phyloP scores from a whole-genome alignment of 2,113 vertebrate species.

The Hystrix cristata region DNA sequence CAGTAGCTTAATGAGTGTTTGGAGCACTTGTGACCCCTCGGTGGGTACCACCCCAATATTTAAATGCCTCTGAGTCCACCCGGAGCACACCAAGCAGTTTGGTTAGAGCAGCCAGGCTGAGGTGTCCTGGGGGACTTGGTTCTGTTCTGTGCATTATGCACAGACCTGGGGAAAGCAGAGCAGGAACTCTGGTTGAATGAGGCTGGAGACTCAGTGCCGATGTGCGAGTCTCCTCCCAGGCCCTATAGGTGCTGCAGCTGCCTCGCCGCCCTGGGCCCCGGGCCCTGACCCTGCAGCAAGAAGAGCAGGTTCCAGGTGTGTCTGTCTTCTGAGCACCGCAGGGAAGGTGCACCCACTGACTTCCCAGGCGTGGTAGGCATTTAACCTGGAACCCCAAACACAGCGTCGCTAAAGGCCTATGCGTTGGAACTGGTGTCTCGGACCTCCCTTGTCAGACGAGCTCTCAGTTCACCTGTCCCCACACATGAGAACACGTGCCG shows the following conservation, averaged over 20 bases:
- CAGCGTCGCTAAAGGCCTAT: neutral
- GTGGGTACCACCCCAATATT: neutral
- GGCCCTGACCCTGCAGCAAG: neutral
- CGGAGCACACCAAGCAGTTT: neutral
- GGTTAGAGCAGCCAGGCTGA: neutral
- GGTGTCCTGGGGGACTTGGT: neutral
- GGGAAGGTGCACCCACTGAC: neutral
- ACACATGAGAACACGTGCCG: neutral
- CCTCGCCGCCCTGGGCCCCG: neutral
- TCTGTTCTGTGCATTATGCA: neutral
- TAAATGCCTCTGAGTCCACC: neutral
- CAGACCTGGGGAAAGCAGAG: neutral
- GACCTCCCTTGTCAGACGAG: accelerated
- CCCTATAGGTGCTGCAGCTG: neutral
- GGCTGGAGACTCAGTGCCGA: neutral
- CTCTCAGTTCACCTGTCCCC: neutral
- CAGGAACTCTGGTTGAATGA: neutral
- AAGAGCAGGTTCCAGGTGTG: neutral
- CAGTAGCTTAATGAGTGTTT: neutral
- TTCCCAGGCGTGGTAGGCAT: accelerated
- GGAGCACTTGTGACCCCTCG: neutral
- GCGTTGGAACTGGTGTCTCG: neutral
- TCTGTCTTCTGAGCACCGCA: neutral
- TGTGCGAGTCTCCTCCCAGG: no score
- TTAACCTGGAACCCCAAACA: neutral